A percentile compares a stretch with the other conserved stretches of the same genome.
phyloP scores from a whole-genome alignment of 2,888 invertebrate species.

The Calephelis perditalis region DNA sequence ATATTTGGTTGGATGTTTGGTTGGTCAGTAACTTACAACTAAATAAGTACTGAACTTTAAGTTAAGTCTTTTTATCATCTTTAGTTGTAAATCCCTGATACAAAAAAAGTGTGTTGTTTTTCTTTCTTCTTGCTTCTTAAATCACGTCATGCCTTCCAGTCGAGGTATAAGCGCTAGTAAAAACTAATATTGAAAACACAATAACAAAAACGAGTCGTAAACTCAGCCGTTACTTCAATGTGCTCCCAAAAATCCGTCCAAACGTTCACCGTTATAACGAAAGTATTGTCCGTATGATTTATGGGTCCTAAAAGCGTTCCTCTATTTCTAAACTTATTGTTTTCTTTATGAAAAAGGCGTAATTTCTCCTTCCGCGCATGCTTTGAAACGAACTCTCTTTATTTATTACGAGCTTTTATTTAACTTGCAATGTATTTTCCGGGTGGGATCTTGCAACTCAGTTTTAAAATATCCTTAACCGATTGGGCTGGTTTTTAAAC shows the following conservation, averaged over 20 bases:
- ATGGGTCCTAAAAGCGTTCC: conserved; percentile 70
- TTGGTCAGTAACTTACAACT: too few relatives aligned
- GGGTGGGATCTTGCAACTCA: too few relatives aligned
- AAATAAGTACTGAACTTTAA: too few relatives aligned
- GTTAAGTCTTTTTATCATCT: too few relatives aligned
- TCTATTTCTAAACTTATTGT: conserved; percentile 67
- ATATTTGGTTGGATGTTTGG: too few relatives aligned
- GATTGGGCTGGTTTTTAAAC: too few relatives aligned
- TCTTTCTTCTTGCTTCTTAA: too few relatives aligned
- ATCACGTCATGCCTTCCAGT: too few relatives aligned
- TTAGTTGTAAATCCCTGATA: too few relatives aligned
- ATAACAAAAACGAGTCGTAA: conserved; percentile 64
- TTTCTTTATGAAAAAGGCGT: conserved; percentile 70
- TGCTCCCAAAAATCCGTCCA: conserved; percentile 56
- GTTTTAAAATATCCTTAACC: too few relatives aligned
- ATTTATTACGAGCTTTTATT: conserved; percentile 18
- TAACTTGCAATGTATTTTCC: too few relatives aligned
- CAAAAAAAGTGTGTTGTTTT: too few relatives aligned
- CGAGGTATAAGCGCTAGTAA: not conserved
- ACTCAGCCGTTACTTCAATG: conserved; percentile 68
- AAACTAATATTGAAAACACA: conserved; percentile 38
- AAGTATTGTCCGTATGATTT: conserved; percentile 72
- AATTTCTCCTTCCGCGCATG: conserved; percentile 57
- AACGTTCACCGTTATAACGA: conserved; percentile 57
- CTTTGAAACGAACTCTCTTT: conserved; percentile 47